Evolutionary conservation across 2,888 invertebrate species (phyloP), one percentile per base, ranked within the genome.

Genomic region (Caenorhabditis sp.): DNA sequence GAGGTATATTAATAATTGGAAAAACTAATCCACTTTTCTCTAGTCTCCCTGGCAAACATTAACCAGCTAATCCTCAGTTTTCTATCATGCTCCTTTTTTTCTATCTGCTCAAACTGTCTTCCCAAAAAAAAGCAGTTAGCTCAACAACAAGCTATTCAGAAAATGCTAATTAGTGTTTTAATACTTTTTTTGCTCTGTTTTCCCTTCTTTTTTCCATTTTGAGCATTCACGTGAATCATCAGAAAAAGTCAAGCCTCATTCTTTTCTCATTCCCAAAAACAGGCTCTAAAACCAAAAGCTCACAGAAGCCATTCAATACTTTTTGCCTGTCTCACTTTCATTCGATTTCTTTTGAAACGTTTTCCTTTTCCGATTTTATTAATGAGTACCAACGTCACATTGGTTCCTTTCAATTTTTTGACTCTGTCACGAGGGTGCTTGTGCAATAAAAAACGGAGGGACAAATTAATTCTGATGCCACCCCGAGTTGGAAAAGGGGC

Each of bases 391-490:
- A 22, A 54, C 38, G 68, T 68, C 54, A 54, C 68, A 54, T 54
- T 38, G 49, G 44, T 12, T 12, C 38, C 28, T 49, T 61, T 38
- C 38, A 26, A 10, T 10, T 51, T 51, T 28, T 2, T n/a, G 54
- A 22, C 49, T 51, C 35, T 56, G 69, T 77, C 69, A 69, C 44
- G 63, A 31, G 66, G 59, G 69, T 22, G 22, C 54, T 44, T 44
- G 16, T 26, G 77, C 63, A 49, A 69, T 77, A 77, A 79, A 63
- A 70, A 70, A 54, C n/a, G 0, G 58, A n/a, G 12, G n/a, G 5
- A 10, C 31, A 63, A 79, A 79, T 79, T 79, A 79, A 79, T 79
- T 79, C 70, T 70, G 76, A 54, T 54, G 74, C 74, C 74, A 74
- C 64, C 74, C 63, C 47, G 41, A 56, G 41, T 63, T 58, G 24